A percentile compares a stretch with the other conserved stretches of the same genome.
Evolutionary conservation across 1,140 invertebrate genomes (phyloP).

Genomic region (Daktulosphaira vitifoliae): DNA sequence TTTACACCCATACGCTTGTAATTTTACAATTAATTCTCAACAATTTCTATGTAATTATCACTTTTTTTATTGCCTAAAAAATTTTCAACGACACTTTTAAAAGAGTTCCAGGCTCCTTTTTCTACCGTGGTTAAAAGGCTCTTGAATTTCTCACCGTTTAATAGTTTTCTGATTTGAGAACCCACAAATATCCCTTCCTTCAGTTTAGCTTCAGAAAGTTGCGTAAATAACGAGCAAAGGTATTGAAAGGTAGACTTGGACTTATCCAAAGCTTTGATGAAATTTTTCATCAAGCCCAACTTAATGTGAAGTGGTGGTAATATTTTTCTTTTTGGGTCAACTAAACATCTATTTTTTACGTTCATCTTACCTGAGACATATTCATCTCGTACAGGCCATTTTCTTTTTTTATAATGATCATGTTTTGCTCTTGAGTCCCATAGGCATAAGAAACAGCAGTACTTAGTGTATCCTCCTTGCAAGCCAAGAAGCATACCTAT

Average conservation of each 20-base stretch:
- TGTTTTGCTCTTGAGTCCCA: slow-evolving; percentile 43
- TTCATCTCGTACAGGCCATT: slow-evolving; percentile 40
- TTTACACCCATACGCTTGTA: slow-evolving; percentile 36
- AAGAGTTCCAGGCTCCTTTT: slow-evolving; percentile 1
- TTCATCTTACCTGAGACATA: slow-evolving; percentile 40
- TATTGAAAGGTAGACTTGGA: no score
- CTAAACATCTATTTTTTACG: slow-evolving; percentile 39
- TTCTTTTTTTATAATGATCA: slow-evolving; percentile 41
- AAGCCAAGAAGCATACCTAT: slow-evolving; percentile 34
- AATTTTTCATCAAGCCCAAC: slow-evolving; percentile 42
- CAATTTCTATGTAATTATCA: not conserved
- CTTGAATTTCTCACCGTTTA: not conserved
- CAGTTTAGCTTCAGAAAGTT: no score
- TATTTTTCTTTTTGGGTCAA: slow-evolving; percentile 40
- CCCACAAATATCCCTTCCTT: no score
- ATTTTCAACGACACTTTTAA: slow-evolving; percentile 1
- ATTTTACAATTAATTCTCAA: not conserved
- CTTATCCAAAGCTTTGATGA: slow-evolving; percentile 41
- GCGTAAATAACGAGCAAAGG: no score
- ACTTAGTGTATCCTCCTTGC: slow-evolving; percentile 45
- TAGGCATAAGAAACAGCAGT: slow-evolving; percentile 43
- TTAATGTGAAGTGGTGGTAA: slow-evolving; percentile 44
- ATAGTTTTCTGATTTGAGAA: not conserved
- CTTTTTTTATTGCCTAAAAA: slow-evolving; percentile 2
- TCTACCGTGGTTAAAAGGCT: not conserved